Conservation (phyloP, 2,888 invertebrate species). For the Acrobasis suavella region DNA sequence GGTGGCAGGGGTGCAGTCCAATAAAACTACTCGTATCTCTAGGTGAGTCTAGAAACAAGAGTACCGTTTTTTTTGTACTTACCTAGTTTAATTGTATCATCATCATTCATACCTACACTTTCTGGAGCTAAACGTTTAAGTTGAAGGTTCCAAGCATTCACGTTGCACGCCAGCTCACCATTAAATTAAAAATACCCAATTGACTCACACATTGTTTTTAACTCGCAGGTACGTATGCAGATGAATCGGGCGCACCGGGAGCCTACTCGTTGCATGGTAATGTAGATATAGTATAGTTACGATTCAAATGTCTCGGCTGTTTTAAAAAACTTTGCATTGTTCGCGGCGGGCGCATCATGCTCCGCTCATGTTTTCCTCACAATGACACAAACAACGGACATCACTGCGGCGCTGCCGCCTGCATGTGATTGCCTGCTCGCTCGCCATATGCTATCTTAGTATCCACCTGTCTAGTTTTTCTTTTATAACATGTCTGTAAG, state of each 20-base stretch:
- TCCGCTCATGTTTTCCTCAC: slow-evolving; percentile 56
- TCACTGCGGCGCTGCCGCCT: slow-evolving; percentile 25
- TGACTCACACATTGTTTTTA: slow-evolving; percentile 45
- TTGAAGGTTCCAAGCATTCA: background rate
- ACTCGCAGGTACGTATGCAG: slow-evolving; percentile 51
- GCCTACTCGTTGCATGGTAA: slow-evolving; percentile 44
- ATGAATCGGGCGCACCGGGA: slow-evolving; percentile 35
- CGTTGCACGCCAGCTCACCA: background rate
- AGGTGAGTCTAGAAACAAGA: no score
- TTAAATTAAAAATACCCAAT: slow-evolving; percentile 25
- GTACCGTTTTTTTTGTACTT: no score
- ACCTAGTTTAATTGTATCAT: no score
- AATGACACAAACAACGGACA: slow-evolving; percentile 57
- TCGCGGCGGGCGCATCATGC: slow-evolving; percentile 53
- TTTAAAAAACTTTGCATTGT: slow-evolving; percentile 67
- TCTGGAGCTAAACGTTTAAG: no score
- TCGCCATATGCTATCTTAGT: background rate
- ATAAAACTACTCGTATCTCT: no score
- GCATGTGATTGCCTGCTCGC: background rate
- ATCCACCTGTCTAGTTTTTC: background rate
- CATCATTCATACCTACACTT: no score
- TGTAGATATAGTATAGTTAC: slow-evolving; percentile 39
- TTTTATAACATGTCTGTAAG: background rate
- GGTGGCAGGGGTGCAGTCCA: no score
- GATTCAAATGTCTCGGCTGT: slow-evolving; percentile 56